Conservation (phyloP, 2,888 invertebrate genomes). For the Epinotia bilunana region DNA sequence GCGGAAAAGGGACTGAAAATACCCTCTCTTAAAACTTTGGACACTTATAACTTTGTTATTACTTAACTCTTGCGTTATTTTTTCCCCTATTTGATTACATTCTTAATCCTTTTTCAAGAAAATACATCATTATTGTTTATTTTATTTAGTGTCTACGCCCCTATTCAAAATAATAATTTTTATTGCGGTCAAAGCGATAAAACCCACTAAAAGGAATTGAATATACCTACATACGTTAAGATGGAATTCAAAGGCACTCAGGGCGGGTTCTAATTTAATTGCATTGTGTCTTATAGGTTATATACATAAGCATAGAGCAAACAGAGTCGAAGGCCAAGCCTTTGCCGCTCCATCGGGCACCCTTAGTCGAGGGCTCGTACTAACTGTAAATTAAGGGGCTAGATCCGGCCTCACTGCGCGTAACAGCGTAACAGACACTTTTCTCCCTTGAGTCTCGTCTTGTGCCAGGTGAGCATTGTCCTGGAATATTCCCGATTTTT, state of each 20-base stretch:
- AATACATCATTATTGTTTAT: no score
- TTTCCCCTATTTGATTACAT: no score
- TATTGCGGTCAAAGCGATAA: slow-evolving; percentile 16
- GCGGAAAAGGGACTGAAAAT: no score
- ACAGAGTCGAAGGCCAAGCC: slow-evolving; percentile 42
- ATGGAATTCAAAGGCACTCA: slow-evolving; percentile 31
- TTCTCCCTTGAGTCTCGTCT: background rate
- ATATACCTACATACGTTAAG: slow-evolving; percentile 27
- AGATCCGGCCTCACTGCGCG: background rate
- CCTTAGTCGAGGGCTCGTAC: slow-evolving; percentile 39
- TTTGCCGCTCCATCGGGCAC: slow-evolving; percentile 48
- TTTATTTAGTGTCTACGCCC: no score
- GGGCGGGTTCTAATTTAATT: slow-evolving; percentile 36
- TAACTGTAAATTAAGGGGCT: slow-evolving; percentile 46
- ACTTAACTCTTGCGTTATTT: no score
- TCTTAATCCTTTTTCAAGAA: no score
- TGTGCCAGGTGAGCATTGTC: background rate
- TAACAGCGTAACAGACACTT: slow-evolving; percentile 10
- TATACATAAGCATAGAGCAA: slow-evolving; percentile 30
- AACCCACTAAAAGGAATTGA: slow-evolving; percentile 35
- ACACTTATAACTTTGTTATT: no score
- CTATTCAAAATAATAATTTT: slow-evolving; percentile 16
- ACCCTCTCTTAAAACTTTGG: no score
- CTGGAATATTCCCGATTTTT: slow-evolving; percentile 21
- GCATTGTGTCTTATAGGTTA: slow-evolving; percentile 34